phyloP scores from a whole-genome alignment of 2,888 invertebrate species.

The Caenorhabditis virilis region DNA sequence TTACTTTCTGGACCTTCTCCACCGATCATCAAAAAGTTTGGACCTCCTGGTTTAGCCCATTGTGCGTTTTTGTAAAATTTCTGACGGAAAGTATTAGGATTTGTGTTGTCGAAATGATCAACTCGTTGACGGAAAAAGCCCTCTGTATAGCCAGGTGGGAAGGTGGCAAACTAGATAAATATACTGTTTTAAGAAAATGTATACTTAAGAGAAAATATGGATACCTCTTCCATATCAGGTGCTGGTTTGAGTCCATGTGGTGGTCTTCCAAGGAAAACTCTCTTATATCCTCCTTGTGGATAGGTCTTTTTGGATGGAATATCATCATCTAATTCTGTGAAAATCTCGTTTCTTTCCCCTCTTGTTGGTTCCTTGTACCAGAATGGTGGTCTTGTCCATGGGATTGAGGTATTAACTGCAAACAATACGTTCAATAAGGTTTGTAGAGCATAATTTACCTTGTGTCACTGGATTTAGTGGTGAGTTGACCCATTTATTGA shows the following conservation, averaged over 20 bases:
- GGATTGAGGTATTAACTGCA: slow-evolving; percentile 18
- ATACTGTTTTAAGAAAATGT: no score
- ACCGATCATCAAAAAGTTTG: slow-evolving; percentile 89
- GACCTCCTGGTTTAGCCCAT: slow-evolving; percentile 78
- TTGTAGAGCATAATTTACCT: no score
- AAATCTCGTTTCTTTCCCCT: slow-evolving; percentile 7
- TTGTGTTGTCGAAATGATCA: slow-evolving; percentile 47
- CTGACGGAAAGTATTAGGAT: slow-evolving; percentile 71
- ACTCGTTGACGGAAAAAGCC: slow-evolving; percentile 34
- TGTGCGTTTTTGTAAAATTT: slow-evolving; percentile 81
- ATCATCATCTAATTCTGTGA: slow-evolving; percentile 16
- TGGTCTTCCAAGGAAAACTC: slow-evolving; percentile 35
- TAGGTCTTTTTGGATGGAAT: slow-evolving; percentile 22
- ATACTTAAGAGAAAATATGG: background rate
- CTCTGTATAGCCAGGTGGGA: slow-evolving; percentile 17
- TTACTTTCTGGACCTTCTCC: slow-evolving; percentile 76
- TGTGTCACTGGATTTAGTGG: slow-evolving; percentile 23
- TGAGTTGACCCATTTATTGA: slow-evolving; percentile 45
- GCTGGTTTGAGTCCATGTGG: slow-evolving; percentile 40
- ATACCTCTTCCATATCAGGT: slow-evolving; percentile 7
- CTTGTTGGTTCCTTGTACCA: no score
- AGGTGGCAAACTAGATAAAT: background rate
- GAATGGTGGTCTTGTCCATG: slow-evolving; percentile 17
- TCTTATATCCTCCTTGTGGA: slow-evolving; percentile 16
- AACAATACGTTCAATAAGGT: background rate